These are phyloP conservation scores for Actenoides hombroni DNA, from an alignment of 2,113 vertebrate species.

Conservation along the genomic window DNA sequence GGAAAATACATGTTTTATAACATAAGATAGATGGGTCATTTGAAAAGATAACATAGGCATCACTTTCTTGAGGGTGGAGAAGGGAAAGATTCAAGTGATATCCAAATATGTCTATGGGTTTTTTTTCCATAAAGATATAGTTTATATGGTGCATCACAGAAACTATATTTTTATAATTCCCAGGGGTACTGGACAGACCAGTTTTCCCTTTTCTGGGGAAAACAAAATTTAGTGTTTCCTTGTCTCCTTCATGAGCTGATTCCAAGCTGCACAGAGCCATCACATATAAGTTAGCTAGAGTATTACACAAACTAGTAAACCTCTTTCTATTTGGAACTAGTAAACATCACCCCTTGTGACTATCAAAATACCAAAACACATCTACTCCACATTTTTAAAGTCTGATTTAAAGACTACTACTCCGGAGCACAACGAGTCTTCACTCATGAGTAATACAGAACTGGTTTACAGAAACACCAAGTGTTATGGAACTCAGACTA, in stretches of 20 bases:
- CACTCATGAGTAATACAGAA: neutral
- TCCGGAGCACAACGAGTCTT: neutral
- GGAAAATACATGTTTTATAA: constrained; percentile 1
- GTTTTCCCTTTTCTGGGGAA: neutral
- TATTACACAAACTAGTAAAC: neutral
- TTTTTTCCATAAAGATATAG: neutral
- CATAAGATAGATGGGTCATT: neutral
- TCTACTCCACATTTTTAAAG: neutral
- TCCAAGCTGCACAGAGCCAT: neutral
- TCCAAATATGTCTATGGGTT: neutral
- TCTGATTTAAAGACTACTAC: neutral
- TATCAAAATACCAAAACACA: neutral
- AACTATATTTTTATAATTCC: neutral
- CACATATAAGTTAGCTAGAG: neutral
- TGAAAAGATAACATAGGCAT: neutral
- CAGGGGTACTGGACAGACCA: neutral
- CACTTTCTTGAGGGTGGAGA: neutral
- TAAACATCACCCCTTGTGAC: neutral
- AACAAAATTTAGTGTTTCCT: neutral
- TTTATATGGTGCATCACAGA: neutral
- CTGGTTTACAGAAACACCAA: neutral
- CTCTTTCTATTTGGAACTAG: neutral
- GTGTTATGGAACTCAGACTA: neutral
- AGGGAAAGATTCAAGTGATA: neutral
- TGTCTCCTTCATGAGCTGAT: neutral